Conservation (phyloP, 1,140 invertebrate species). For the Periplaneta americana region DNA sequence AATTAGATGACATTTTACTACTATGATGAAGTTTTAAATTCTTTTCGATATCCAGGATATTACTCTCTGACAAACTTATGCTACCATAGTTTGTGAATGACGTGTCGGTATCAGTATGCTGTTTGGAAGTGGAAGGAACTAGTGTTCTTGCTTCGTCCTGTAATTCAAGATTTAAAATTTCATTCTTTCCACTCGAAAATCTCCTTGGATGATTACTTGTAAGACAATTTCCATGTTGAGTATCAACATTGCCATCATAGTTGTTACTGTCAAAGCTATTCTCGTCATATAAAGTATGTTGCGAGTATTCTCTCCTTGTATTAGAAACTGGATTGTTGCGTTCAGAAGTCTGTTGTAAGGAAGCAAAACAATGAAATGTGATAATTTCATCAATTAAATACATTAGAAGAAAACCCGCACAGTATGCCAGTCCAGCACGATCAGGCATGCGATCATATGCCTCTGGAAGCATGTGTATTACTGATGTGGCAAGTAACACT, state of each 20-base stretch:
- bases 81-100: background rate
- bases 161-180: background rate
- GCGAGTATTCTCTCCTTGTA: background rate
- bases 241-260: background rate
- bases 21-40: background rate
- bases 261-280: background rate
- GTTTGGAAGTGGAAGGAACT: background rate
- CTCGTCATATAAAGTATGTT: background rate
- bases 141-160: background rate
- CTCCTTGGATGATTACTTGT: background rate
- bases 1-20: background rate
- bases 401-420: background rate
- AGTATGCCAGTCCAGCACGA: background rate
- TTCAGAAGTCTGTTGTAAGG: background rate
- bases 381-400: background rate
- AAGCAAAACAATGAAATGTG: background rate
- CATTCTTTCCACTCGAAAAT: background rate
- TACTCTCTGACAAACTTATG: background rate
- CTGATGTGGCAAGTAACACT: constrained; percentile 73
- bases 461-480: constrained; percentile 80
- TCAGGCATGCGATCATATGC: constrained; percentile 32
- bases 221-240: background rate
- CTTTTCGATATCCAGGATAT: background rate
- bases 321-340: background rate
- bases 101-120: background rate